A percentile compares a stretch with the other conserved stretches of the same genome.
These are phyloP conservation scores for Drosophila borealis DNA, from an alignment of 2,888 invertebrate genomes.

Conservation along the genomic window DNA sequence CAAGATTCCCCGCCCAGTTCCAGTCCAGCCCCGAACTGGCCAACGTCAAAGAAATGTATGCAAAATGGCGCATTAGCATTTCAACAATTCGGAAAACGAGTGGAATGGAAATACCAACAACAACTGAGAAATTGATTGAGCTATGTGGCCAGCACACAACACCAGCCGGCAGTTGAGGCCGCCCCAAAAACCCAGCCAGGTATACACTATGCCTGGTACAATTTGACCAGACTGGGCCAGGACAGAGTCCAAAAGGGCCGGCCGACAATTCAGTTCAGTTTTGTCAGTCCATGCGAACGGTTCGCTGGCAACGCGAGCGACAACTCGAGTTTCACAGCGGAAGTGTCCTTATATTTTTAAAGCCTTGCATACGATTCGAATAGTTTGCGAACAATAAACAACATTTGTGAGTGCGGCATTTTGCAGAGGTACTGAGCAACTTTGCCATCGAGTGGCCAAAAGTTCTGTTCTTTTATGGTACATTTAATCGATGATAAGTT, in stretches of 20 bases:
- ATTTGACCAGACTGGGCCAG: conserved; percentile 60
- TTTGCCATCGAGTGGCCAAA: conserved; percentile 42
- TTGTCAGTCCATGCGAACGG: conserved; percentile 70
- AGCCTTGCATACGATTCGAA: conserved; percentile 14
- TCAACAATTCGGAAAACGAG: conserved; percentile 62
- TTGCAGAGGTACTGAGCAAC: conserved; percentile 58
- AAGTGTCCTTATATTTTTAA: conserved; percentile 7
- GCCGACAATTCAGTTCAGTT: conserved; percentile 63
- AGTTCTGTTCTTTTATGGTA: conserved; percentile 27
- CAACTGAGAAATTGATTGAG: conserved; percentile 70
- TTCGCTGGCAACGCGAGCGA: conserved; percentile 38
- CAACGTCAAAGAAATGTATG: conserved; percentile 65
- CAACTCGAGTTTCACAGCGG: conserved; percentile 5
- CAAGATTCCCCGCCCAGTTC: conserved; percentile 7
- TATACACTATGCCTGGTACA: conserved; percentile 52
- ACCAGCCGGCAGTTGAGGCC: conserved; percentile 16
- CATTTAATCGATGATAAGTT: conserved; percentile 56
- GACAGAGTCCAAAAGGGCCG: conserved; percentile 27
- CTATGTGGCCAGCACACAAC: conserved; percentile 41
- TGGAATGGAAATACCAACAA: conserved; percentile 25
- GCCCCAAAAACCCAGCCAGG: conserved; percentile 15
- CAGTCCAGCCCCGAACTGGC: conserved; percentile 42
- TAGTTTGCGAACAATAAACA: conserved; percentile 29
- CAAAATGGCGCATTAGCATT: conserved; percentile 81
- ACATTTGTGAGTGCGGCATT: conserved; percentile 63